Conservation (phyloP, 2,113 vertebrate species). For the Ceyx melanurus region DNA sequence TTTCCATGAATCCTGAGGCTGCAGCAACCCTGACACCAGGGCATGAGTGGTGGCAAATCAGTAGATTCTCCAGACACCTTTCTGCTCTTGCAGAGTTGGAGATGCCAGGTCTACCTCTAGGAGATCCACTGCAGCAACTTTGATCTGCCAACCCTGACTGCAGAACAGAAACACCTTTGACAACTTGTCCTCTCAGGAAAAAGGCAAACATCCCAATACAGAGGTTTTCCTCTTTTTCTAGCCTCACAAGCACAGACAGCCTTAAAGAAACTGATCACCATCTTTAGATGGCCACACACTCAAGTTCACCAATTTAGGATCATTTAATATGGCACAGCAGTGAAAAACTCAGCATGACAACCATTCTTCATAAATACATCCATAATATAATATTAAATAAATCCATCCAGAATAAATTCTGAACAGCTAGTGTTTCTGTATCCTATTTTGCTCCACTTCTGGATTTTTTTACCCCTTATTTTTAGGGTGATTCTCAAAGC, state of each 20-base stretch:
- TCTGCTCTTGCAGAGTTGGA: not conserved
- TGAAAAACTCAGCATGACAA: not conserved
- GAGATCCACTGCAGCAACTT: not conserved
- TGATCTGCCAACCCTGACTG: not conserved
- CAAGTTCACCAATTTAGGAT: not conserved
- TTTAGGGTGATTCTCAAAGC: not conserved
- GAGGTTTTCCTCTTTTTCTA: not conserved
- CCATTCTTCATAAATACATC: not conserved
- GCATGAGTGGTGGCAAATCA: not conserved
- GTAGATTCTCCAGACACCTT: not conserved
- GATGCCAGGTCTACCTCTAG: not conserved
- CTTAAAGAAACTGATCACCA: not conserved
- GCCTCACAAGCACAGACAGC: rapidly evolving
- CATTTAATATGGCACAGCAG: not conserved
- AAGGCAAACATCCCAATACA: not conserved
- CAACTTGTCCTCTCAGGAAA: not conserved
- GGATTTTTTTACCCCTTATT: not conserved
- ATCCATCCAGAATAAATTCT: not conserved
- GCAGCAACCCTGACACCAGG: not conserved
- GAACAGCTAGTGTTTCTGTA: not conserved
- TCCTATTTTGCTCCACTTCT: not conserved
- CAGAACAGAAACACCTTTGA: not conserved
- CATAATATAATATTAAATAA: not conserved
- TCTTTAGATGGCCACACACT: not conserved
- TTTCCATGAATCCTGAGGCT: not conserved